A percentile compares a stretch with the other conserved stretches of the same genome.
phyloP scores from a whole-genome alignment of 2,797 vertebrate genomes.

The Melanotaenia nigrans region DNA sequence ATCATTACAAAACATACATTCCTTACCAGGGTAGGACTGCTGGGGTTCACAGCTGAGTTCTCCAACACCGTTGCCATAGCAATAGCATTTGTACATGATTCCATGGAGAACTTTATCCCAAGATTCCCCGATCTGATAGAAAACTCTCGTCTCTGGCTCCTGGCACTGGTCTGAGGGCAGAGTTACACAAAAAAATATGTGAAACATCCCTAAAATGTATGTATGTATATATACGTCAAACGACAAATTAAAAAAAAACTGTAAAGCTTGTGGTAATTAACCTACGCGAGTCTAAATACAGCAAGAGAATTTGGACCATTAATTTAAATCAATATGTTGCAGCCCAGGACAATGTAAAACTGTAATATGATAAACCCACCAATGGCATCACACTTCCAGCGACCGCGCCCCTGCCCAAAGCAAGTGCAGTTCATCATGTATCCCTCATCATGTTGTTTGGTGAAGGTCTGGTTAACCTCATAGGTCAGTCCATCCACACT shows the following conservation, averaged over 20 bases:
- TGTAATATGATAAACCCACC: conserved; percentile 81
- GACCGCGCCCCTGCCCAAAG: conserved; percentile 94
- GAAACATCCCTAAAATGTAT: background rate
- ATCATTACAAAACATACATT: background rate
- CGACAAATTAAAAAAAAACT: background rate
- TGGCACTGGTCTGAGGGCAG: conserved; percentile 92
- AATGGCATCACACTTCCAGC: conserved; percentile 96
- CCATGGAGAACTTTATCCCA: conserved; percentile 93
- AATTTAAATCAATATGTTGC: background rate
- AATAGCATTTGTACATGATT: conserved; percentile 93
- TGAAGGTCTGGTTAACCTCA: conserved; percentile 95
- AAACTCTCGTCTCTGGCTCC: conserved; percentile 91
- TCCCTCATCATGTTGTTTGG: conserved; percentile 93
- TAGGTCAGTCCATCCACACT: conserved; percentile 92
- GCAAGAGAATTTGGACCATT: background rate
- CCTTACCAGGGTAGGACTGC: conserved; percentile 88
- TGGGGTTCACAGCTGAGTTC: conserved; percentile 95
- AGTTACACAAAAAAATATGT: background rate
- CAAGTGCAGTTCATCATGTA: conserved; percentile 98
- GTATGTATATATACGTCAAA: background rate
- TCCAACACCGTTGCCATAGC: conserved; percentile 96
- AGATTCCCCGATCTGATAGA: conserved; percentile 95
- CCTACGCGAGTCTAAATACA: background rate
- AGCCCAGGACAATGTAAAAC: background rate
- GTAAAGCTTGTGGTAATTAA: background rate